Percentiles rank a stretch among this genome's conserved stretches.
Conservation (phyloP, 2,888 invertebrate species). For the Drosophila antonietae region DNA sequence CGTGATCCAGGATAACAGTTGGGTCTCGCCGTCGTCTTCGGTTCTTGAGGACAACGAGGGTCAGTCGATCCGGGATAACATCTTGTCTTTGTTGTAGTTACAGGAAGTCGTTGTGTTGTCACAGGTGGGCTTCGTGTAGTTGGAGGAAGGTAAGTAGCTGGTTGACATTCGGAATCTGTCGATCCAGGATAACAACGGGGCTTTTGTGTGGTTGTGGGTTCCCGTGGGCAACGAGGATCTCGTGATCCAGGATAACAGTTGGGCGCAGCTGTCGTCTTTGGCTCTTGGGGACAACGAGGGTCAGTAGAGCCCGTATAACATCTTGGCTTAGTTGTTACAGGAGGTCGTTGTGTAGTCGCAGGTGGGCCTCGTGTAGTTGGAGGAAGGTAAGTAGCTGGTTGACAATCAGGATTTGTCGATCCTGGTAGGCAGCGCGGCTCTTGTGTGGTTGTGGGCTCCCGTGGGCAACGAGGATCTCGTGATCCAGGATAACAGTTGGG, state of each 20-base stretch:
- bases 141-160: conserved; percentile 3
- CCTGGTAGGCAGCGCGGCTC: conserved; percentile 9
- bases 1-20: conserved; percentile 79
- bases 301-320: background rate
- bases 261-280: conserved; percentile 27
- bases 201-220: conserved; percentile 29
- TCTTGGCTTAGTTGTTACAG: background rate
- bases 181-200: conserved; percentile 67
- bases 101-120: background rate
- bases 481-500: conserved; percentile 24
- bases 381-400: conserved; percentile 1
- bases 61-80: conserved; percentile 75
- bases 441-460: conserved; percentile 31
- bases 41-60: conserved; percentile 21
- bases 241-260: conserved; percentile 77
- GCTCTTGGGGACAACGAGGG: conserved; percentile 23
- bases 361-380: conserved; percentile 12
- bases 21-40: conserved; percentile 1
- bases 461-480: conserved; percentile 53
- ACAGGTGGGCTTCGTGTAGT: conserved; percentile 1
- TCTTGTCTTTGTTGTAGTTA: background rate
- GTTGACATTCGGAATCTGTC: conserved; percentile 65
- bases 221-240: conserved; percentile 78
- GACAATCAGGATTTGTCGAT: conserved; percentile 22
- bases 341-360: background rate